A percentile compares a stretch with the other conserved stretches of the same genome.
phyloP scores from a whole-genome alignment of 1,140 invertebrate genomes.

The Drosophila lini region DNA sequence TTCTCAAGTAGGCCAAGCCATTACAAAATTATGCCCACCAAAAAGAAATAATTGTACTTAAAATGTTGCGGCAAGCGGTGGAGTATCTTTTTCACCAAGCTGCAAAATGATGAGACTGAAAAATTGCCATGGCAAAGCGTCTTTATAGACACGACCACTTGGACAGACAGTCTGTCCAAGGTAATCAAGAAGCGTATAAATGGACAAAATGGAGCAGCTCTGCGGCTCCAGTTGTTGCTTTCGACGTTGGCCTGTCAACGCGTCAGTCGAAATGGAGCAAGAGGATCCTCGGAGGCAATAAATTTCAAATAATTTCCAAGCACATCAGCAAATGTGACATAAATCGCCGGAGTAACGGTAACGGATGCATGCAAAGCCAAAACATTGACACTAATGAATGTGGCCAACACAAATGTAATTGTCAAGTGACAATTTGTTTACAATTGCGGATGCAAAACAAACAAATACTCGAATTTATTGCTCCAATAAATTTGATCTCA shows the following conservation, averaged over 20 bases:
- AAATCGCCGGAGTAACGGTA: slow-evolving; percentile 58
- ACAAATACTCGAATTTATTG: slow-evolving; percentile 48
- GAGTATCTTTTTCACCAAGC: slow-evolving; percentile 67
- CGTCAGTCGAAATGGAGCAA: slow-evolving; percentile 70
- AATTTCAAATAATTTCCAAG: slow-evolving; percentile 63
- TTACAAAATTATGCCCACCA: slow-evolving; percentile 68
- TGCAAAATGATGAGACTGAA: slow-evolving; percentile 51
- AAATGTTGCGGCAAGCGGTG: slow-evolving; percentile 20
- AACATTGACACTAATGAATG: slow-evolving; percentile 74
- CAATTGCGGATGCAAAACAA: slow-evolving; percentile 48
- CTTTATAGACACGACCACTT: slow-evolving; percentile 53
- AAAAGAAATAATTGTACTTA: slow-evolving; percentile 29
- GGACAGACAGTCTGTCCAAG: slow-evolving; percentile 51
- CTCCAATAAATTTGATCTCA: neutral
- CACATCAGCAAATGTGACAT: slow-evolving; percentile 56
- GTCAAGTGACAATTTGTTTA: slow-evolving; percentile 75
- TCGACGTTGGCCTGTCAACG: slow-evolving; percentile 64
- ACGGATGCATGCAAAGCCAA: slow-evolving; percentile 63
- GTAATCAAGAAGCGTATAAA: slow-evolving; percentile 78
- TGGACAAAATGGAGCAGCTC: slow-evolving; percentile 76
- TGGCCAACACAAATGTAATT: slow-evolving; percentile 68
- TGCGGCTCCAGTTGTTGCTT: slow-evolving; percentile 10
- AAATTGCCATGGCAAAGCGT: slow-evolving; percentile 53
- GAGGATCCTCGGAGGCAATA: slow-evolving; percentile 70
- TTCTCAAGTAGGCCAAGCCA: slow-evolving; percentile 62